These are phyloP conservation scores for Tangara arthus DNA, from an alignment of 2,797 vertebrate species.

Conservation along the genomic window DNA sequence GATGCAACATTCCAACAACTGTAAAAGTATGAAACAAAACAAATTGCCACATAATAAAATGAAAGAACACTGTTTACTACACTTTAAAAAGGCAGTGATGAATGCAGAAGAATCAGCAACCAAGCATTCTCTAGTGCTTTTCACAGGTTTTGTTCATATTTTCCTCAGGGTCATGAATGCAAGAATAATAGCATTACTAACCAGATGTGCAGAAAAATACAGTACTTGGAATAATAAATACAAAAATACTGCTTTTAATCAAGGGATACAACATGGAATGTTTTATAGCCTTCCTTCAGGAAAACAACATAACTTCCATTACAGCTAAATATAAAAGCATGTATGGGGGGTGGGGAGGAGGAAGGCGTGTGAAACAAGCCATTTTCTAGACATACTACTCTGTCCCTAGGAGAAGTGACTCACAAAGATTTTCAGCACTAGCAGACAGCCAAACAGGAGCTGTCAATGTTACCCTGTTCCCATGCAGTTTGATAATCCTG, in stretches of 20 bases:
- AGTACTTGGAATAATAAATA: neutral
- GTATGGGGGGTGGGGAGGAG: too few species aligned
- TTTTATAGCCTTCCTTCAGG: neutral
- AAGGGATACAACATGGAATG: neutral
- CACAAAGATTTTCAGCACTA: neutral
- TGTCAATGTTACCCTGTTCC: neutral
- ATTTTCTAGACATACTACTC: neutral
- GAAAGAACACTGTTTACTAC: neutral
- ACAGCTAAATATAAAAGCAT: neutral
- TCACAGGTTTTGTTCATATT: neutral
- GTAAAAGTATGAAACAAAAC: neutral
- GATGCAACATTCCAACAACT: neutral
- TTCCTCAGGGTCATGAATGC: neutral
- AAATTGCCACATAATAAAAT: neutral
- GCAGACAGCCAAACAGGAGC: neutral
- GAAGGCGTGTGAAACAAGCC: neutral
- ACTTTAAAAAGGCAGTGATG: neutral
- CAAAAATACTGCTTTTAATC: neutral
- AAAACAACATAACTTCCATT: neutral
- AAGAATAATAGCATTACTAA: neutral
- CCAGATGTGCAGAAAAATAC: neutral
- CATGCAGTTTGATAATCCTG: neutral
- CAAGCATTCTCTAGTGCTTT: neutral
- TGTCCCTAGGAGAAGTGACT: neutral
- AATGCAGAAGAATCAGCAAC: neutral